Percentiles rank a stretch among this genome's conserved stretches.
Conservation (phyloP, 2,113 vertebrate genomes). For the Lycaon pictus region DNA sequence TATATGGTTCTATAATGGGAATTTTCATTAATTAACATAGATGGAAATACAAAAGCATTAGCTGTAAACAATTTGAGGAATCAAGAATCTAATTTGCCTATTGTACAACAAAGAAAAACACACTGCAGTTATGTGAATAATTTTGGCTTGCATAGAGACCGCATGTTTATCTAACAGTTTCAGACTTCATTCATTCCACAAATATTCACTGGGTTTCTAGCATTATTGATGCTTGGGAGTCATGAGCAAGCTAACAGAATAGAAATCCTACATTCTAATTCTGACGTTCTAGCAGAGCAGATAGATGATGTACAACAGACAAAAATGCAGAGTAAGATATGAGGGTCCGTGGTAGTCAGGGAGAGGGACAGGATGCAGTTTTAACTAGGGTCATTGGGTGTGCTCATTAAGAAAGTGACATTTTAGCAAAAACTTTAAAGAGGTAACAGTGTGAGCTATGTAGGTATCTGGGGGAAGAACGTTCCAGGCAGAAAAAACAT, state of each 20-base stretch:
- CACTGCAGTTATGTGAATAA: not conserved
- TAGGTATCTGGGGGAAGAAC: not conserved
- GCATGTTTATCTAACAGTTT: not conserved
- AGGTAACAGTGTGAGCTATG: not conserved
- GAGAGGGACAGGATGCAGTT: not conserved
- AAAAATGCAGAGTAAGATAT: not conserved
- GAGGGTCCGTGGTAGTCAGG: not conserved
- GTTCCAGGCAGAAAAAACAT: not conserved
- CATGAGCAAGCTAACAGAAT: not conserved
- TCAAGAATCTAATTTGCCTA: constrained; percentile 40
- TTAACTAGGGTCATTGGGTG: not conserved
- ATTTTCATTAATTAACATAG: constrained; percentile 72
- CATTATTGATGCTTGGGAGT: not conserved
- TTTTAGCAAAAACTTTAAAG: not conserved
- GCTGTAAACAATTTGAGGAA: constrained; percentile 55
- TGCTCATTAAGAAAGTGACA: not conserved
- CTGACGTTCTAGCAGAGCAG: not conserved
- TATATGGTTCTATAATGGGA: not conserved
- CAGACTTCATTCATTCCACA: constrained; percentile 26
- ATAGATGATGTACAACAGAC: not conserved
- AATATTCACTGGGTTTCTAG: not conserved
- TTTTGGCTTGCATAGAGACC: not conserved
- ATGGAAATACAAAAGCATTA: constrained; percentile 56
- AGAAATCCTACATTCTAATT: not conserved
- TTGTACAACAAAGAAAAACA: not conserved